Base-by-base conservation (phyloP, 2,888 invertebrate genomes). In the Blastobasis adustella region DNA sequence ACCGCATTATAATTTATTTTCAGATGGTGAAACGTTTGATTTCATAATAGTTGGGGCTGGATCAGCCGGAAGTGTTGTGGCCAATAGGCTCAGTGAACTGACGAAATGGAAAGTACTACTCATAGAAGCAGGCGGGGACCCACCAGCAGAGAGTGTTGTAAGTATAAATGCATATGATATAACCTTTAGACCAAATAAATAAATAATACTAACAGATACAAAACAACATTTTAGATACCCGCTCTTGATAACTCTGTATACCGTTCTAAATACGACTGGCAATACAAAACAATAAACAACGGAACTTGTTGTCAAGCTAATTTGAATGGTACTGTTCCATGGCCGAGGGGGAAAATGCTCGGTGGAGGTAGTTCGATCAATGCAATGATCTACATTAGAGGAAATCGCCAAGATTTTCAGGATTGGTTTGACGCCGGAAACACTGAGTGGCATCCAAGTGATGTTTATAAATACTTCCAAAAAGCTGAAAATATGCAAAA, bases 261-360 rank as follows among this genome's bases (percentile, higher is more conserved):
- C 42, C 42, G 10, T 10, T n/a, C 42, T 8, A 42, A 42, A 9
- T 42, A 42, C 9, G 96, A 96, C 71, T 96, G 96, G 96, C 90
- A 93, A 67, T 96, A 96, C 73, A 92, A 93, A 72, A 94, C 94
- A 0, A 93, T 94, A 65, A 93, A 94, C 0, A 92, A 94, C 67
- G 92, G 92, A 37, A 90, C 88, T 45, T 89, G 91, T 0, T 94
- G 94, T 70, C 80, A 94, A 65, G 95, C 93, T 90, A 79, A 78
- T 44, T 63, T 69, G 51, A 66, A 71, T 47, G 63, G 70, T 49
- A 56, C 69, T 47, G 72, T 79, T 6, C 59, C 58, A 1, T 91
- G 91, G 91, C 88, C 92, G 6, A 79, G 91, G 52, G 94, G 93
- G 0, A 93, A 91, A 69, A 81, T 90, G 70, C 70, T 92, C 49